These are phyloP conservation scores for Oreortyx pictus DNA, from an alignment of 2,797 vertebrate species.

Conservation along the genomic window DNA sequence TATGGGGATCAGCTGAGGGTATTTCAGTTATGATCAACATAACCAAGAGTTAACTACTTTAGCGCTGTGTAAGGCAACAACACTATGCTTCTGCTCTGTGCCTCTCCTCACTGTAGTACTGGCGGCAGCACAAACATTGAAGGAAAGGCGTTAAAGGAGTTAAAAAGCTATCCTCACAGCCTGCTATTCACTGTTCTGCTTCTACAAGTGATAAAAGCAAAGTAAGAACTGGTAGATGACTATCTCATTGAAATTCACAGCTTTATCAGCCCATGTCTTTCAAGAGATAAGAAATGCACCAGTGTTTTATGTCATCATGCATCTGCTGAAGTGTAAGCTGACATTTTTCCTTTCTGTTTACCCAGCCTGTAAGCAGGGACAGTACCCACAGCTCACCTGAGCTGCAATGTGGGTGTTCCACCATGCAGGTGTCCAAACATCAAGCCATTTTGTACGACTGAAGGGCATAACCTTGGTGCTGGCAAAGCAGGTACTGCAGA, in stretches of 20 bases:
- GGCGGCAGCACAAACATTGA: neutral
- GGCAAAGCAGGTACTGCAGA: neutral
- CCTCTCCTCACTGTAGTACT: neutral
- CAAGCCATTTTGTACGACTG: neutral
- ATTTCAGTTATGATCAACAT: rapidly evolving
- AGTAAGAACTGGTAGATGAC: neutral
- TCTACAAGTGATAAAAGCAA: rapidly evolving
- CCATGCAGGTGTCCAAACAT: neutral
- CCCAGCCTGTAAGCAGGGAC: neutral
- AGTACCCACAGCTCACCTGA: conserved; percentile 2
- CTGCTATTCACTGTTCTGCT: neutral
- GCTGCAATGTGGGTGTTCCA: neutral
- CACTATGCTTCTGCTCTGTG: neutral
- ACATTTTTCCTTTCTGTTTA: conserved; percentile 26
- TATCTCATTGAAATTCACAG: neutral
- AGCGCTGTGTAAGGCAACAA: neutral
- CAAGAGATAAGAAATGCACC: neutral
- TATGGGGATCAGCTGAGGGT: no score
- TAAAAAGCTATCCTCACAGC: neutral
- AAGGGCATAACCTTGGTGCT: neutral
- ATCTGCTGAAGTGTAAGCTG: conserved; percentile 35
- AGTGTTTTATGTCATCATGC: neutral
- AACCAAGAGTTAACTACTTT: neutral
- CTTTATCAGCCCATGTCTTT: conserved; percentile 14
- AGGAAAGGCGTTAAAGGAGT: neutral